Base-by-base conservation (phyloP, 2,888 invertebrate species). In the Lordiphosa andalusiaca region DNA sequence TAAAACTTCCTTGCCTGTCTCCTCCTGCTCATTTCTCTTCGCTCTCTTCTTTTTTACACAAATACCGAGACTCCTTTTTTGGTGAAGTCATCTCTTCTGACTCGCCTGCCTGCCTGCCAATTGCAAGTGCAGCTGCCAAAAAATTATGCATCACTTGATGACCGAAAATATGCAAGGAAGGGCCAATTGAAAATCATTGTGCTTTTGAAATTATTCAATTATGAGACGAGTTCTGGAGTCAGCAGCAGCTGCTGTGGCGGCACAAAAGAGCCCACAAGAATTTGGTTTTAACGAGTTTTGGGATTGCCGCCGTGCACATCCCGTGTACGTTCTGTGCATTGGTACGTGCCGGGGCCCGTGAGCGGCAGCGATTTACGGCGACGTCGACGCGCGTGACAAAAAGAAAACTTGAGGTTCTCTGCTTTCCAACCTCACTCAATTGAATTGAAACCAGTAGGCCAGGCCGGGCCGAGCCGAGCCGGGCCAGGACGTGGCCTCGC, bases 201-300 rank as follows among this genome's bases (percentile, higher is more conserved):
- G 36, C 54, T 40, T 42, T 44, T 16, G 16, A 16, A 44, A 56
- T 56, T 53, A 56, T 56, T 53, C 44, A 56, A 56, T 53, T 53
- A 53, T 53, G 53, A 47, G 23, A 10, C 36, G n/a, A 33, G 40
- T 16, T 42, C 7, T 36, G 23, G 10, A 49, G 48, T 30, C 42
- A 38, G 46, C 60, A 61, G 25, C 16, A 16, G 16, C 16, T 16
- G 16, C 62, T 46, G 60, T 30, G 40, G 40, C 30, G 49, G 41
- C 36, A 47, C 55, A 62, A 40, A 30, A 9, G 41, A 46, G 59
- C 56, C 61, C 71, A 74, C 51, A 64, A 64, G 61, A 66, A 71
- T 44, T 40, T 58, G 57, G 54, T 71, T 75, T 78, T 82, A 82
- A 82, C 78, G 75, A 76, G 76, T 74, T 76, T 74, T 78, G 83